Percentiles rank a stretch among this genome's conserved stretches.
Evolutionary conservation across 2,888 invertebrate species (phyloP).

Genomic region (Ptilodon capucinus): DNA sequence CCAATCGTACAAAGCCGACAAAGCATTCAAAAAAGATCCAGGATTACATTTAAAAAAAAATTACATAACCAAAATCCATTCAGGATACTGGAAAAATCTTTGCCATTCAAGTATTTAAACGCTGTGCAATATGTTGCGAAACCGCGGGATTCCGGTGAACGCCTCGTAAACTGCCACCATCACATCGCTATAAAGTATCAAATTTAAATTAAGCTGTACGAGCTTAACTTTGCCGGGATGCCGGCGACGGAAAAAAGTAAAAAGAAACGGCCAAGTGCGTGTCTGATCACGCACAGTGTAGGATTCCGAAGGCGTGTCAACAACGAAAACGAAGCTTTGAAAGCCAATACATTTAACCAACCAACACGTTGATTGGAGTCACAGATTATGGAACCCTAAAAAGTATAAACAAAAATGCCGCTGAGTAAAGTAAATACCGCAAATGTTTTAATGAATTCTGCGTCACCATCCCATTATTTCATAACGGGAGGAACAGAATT

Average conservation of each 20-base stretch:
- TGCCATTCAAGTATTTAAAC: slow-evolving; percentile 29
- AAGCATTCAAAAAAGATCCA: slow-evolving; percentile 7
- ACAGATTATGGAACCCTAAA: no score
- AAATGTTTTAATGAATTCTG: slow-evolving; percentile 46
- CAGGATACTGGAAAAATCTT: slow-evolving; percentile 12
- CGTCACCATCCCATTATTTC: slow-evolving; percentile 44
- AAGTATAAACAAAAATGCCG: slow-evolving; percentile 25
- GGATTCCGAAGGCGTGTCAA: no score
- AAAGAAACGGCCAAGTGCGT: no score
- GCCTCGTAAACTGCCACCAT: slow-evolving; percentile 39
- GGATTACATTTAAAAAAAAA: slow-evolving; percentile 6
- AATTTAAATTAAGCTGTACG: slow-evolving; percentile 59
- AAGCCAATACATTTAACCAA: no score
- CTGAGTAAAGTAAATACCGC: slow-evolving; percentile 33
- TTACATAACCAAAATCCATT: slow-evolving; percentile 19
- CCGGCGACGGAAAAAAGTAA: slow-evolving; percentile 25
- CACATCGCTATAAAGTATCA: slow-evolving; percentile 44
- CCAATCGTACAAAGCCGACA: background rate
- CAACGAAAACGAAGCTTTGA: no score
- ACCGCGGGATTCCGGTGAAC: slow-evolving; percentile 16
- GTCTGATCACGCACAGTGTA: no score
- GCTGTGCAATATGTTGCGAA: slow-evolving; percentile 11
- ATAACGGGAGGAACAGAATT: slow-evolving; percentile 53
- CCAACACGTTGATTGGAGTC: no score
- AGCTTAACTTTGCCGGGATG: slow-evolving; percentile 31